phyloP scores from a whole-genome alignment of 1,140 invertebrate genomes.

The Drosophila carrolli region DNA sequence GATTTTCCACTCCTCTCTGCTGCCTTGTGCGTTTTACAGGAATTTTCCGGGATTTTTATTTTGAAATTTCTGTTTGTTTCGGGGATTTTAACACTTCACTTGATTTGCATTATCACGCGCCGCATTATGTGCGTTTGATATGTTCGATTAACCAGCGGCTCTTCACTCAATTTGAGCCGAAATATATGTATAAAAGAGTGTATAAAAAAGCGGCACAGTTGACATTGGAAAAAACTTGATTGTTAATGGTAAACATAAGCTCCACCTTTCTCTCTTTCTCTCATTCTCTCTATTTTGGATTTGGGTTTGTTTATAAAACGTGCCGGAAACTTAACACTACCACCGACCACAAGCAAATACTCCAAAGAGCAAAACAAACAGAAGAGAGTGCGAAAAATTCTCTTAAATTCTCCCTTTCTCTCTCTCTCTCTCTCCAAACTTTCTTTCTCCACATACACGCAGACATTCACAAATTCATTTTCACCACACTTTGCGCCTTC shows the following conservation, averaged over 20 bases:
- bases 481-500: constrained; percentile 66
- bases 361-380: constrained; percentile 36
- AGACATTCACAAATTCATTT: constrained; percentile 17
- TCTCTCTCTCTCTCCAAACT: neutral
- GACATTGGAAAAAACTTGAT: constrained; percentile 67
- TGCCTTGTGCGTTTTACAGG: constrained; percentile 51
- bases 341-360: constrained; percentile 61
- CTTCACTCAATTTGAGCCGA: constrained; percentile 34
- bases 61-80: constrained; percentile 3
- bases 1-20: constrained; percentile 9
- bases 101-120: constrained; percentile 55
- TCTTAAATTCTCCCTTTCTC: constrained; percentile 11
- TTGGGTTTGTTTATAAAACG: constrained; percentile 80
- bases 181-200: constrained; percentile 26
- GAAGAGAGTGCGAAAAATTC: constrained; percentile 18
- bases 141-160: constrained; percentile 23
- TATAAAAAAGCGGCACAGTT: constrained; percentile 58
- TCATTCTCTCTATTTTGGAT: constrained; percentile 15
- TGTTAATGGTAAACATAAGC: constrained; percentile 58
- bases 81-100: constrained; percentile 43
- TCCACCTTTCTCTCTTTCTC: constrained; percentile 3
- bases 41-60: constrained; percentile 25
- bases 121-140: constrained; percentile 48
- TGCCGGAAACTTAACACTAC: constrained; percentile 74
- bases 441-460: constrained; percentile 4